These are phyloP conservation scores for Sceloporus tristichus DNA, from an alignment of 2,113 vertebrate genomes.

Conservation along the genomic window DNA sequence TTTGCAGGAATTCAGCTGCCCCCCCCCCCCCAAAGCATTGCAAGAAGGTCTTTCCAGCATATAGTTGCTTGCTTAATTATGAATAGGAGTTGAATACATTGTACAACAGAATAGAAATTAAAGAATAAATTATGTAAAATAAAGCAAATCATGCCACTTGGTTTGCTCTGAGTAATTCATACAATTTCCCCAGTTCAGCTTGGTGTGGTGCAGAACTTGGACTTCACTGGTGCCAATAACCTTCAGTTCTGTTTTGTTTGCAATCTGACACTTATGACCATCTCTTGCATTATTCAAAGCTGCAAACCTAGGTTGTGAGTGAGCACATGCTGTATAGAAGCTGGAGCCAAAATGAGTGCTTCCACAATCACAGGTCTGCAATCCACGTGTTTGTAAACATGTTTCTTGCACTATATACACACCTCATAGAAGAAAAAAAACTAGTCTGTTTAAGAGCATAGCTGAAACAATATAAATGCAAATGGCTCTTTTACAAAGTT, in stretches of 20 bases:
- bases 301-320: not conserved
- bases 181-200: too few relatives aligned
- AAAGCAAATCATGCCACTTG: not conserved
- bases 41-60: not conserved
- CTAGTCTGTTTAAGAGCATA: not conserved
- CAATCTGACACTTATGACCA: not conserved
- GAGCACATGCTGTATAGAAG: not conserved
- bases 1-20: too few relatives aligned
- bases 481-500: conserved; percentile 6
- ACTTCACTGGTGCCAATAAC: too few relatives aligned
- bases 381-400: not conserved
- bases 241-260: not conserved
- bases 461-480: not conserved
- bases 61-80: not conserved
- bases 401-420: too few relatives aligned
- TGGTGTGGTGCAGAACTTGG: not conserved
- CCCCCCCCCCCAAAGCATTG: too few relatives aligned
- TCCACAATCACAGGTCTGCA: too few relatives aligned
- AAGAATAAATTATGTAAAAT: not conserved
- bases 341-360: not conserved
- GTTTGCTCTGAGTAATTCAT: not conserved
- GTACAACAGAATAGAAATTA: too few relatives aligned
- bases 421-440: not conserved
- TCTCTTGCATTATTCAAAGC: not conserved
- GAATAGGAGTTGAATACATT: not conserved